A percentile compares a stretch with the other conserved stretches of the same genome.
phyloP scores from a whole-genome alignment of 1,140 invertebrate genomes.

The Caenorhabditis latens region DNA sequence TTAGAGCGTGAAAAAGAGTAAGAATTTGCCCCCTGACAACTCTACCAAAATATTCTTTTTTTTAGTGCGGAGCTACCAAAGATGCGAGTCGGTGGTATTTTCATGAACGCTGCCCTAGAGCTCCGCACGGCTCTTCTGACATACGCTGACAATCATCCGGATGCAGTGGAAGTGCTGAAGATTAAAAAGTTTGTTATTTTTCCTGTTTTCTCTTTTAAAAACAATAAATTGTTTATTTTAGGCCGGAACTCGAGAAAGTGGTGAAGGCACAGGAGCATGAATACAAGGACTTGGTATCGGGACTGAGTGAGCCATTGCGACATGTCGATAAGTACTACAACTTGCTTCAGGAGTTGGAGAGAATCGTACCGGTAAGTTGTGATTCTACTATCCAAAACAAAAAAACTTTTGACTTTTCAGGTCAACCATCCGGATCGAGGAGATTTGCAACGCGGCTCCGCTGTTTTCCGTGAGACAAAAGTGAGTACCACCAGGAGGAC shows the following conservation, averaged over 20 bases:
- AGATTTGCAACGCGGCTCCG: conserved; percentile 26
- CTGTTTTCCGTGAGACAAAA: conserved; percentile 44
- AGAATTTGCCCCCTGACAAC: not conserved
- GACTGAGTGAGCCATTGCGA: conserved; percentile 21
- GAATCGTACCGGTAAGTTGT: conserved; percentile 13
- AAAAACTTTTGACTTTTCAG: not conserved
- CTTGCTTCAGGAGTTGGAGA: conserved; percentile 19
- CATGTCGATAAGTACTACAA: conserved; percentile 41
- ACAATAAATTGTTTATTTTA: too few relatives aligned
- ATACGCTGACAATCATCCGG: conserved; percentile 28
- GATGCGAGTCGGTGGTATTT: conserved; percentile 22
- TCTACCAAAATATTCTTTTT: not conserved
- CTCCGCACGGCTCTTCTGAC: not conserved
- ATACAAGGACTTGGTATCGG: conserved; percentile 27
- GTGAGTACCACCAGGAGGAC: too few relatives aligned
- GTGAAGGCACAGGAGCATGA: not conserved
- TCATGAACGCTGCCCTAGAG: conserved; percentile 6
- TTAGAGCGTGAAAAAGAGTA: conserved; percentile 8
- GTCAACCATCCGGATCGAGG: conserved; percentile 26
- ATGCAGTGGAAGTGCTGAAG: conserved; percentile 17
- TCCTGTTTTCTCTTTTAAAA: not conserved
- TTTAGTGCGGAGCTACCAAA: conserved; percentile 21
- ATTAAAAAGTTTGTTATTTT: conserved; percentile 16
- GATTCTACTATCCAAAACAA: not conserved
- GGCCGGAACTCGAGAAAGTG: conserved; percentile 13